A percentile compares a stretch with the other conserved stretches of the same genome.
Evolutionary conservation across 1,140 invertebrate species (phyloP).

Genomic region (Paraescarpia echinospica): DNA sequence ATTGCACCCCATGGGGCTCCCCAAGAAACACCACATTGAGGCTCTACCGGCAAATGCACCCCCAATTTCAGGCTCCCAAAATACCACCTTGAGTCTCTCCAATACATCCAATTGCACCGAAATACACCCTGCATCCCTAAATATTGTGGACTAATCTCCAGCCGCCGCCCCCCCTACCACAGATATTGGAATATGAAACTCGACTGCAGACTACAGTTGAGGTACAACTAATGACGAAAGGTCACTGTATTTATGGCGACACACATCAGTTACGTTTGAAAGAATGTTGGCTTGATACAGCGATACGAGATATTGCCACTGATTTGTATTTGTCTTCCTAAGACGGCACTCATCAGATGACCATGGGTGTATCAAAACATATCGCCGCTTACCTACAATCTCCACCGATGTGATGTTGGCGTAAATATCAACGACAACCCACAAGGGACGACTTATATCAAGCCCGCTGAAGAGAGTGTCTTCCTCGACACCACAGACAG

Average conservation of each 20-base stretch:
- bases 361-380: neutral
- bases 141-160: no score
- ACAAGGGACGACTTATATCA: slow-evolving; percentile 80
- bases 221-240: neutral
- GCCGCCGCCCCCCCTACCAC: no score
- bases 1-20: no score
- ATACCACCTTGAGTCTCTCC: no score
- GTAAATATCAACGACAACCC: slow-evolving; percentile 95
- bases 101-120: no score
- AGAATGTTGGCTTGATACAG: neutral
- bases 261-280: neutral
- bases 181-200: no score
- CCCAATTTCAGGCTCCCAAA: no score
- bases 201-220: neutral
- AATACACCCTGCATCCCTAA: no score
- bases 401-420: slow-evolving; percentile 94
- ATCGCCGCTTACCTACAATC: slow-evolving; percentile 64
- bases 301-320: neutral
- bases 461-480: slow-evolving; percentile 90
- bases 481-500: slow-evolving; percentile 93
- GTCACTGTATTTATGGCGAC: neutral
- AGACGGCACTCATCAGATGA: neutral
- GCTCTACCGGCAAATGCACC: no score
- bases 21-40: no score
- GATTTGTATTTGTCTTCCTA: neutral